Evolutionary conservation across 2,797 vertebrate genomes (phyloP).

Genomic region (Neosilurus hyrtlii): DNA sequence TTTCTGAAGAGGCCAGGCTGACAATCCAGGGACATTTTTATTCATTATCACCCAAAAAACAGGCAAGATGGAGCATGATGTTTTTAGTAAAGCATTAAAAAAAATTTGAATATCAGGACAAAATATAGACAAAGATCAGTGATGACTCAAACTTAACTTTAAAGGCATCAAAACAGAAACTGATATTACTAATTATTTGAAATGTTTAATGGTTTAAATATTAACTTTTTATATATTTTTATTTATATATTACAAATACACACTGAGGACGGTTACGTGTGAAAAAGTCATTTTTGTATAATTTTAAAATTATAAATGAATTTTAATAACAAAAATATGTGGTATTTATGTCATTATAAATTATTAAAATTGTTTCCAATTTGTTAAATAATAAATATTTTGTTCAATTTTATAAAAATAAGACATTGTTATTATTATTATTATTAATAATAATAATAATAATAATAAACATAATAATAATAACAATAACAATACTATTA

Average conservation of each 20-base stretch:
- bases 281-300: too few relatives aligned
- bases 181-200: not conserved
- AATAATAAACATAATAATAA: too few relatives aligned
- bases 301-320: not conserved
- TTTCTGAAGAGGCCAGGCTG: constrained; percentile 7
- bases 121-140: not conserved
- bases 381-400: not conserved
- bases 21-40: constrained; percentile 31
- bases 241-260: not conserved
- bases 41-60: constrained; percentile 22
- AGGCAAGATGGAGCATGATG: not conserved
- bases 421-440: not conserved
- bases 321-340: not conserved
- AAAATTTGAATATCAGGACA: constrained; percentile 7
- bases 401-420: not conserved
- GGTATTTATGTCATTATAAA: too few relatives aligned
- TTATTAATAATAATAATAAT: too few relatives aligned
- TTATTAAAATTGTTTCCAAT: too few relatives aligned
- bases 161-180: not conserved
- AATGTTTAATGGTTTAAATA: not conserved
- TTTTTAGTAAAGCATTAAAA: constrained; percentile 31
- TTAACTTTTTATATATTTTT: not conserved
- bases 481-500: too few relatives aligned
- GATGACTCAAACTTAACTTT: not conserved
- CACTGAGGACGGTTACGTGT: too few relatives aligned